Base-by-base conservation (phyloP, 2,113 vertebrate species). In the Neogale vison region DNA sequence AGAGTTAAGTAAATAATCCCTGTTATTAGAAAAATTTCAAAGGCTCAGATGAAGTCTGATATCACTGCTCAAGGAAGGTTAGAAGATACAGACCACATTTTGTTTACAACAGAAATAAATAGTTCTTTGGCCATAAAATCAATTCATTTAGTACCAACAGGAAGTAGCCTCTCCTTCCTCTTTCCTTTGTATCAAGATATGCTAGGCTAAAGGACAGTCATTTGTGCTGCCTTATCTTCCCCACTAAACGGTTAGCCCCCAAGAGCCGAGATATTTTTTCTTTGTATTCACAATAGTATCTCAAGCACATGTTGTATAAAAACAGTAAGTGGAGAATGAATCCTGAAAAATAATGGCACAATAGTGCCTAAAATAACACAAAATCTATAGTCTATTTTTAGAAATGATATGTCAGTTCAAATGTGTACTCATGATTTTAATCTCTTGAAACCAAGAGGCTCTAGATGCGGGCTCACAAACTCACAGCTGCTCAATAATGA, bases 21-120 rank as follows among this genome's bases (percentile, higher is more conserved):
- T 95, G 77, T 94, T 94, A 92, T 97, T 96, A 77, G 97, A 91
- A 97, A 93, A 88, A 45, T 72, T 12, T 88, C 88, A 95, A 52
- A 97, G 82, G 21, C 81, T 96, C 52, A 97, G 77, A 52, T 2
- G 94, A 92, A 97, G 67, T 81, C 95, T 72, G 12, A 42, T 1
- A 36, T 79, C 13, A 72, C 5, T 39, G 65, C n/a, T 89, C 80
- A 34, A 76, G 3, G 18, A 95, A 57, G 52, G 47, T 81, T 36
- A 97, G 91, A 82, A 97, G 50, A 97, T 29, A 36, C 4, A 63
- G 57, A 71, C 87, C 65, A 92, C 12, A 61, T 84, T 94, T 82
- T 95, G n/a, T 85, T 97, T 93, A 93, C 8, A 86, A 80, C 67
- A 45, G 74, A 96, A 89, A 52, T 74, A 95, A 97, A 45, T 5